A percentile compares a stretch with the other conserved stretches of the same genome.
phyloP scores from a whole-genome alignment of 2,888 invertebrate species.

The Amphiduros pacificus region DNA sequence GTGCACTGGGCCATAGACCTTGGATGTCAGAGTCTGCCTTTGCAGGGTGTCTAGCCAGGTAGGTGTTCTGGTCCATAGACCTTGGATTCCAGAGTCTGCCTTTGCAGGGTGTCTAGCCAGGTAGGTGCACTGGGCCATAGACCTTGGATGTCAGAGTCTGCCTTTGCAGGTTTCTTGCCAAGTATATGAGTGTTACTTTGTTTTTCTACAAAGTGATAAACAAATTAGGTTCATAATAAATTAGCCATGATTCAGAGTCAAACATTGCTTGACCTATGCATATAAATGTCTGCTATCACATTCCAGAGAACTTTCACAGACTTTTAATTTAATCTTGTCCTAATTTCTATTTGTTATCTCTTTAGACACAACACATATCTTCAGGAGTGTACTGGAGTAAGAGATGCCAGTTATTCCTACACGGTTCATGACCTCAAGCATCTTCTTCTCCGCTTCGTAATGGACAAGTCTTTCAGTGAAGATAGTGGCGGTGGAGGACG shows the following conservation, averaged over 20 bases:
- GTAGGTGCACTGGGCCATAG: too few species aligned
- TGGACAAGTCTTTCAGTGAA: conserved; percentile 94
- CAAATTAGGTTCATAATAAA: too few species aligned
- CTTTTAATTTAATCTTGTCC: too few species aligned
- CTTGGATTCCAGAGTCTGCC: conserved; percentile 62
- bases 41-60: conserved; percentile 94
- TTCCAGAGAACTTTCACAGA: too few species aligned
- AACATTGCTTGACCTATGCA: too few species aligned
- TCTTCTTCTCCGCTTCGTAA: conserved; percentile 83
- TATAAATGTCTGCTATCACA: too few species aligned
- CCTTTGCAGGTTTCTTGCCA: conserved; percentile 82
- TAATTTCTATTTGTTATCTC: not conserved
- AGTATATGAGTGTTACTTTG: too few species aligned
- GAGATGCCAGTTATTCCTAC: conserved; percentile 62
- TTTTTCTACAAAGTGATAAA: too few species aligned
- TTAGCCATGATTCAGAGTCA: too few species aligned
- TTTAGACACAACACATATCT: conserved; percentile 65
- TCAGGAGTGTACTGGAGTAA: conserved; percentile 61
- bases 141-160: conserved; percentile 64
- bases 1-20: too few species aligned
- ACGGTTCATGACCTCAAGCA: conserved; percentile 93
- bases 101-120: conserved; percentile 89
- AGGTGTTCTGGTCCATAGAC: too few species aligned
- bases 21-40: conserved; percentile 69
- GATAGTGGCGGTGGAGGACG: conserved; percentile 91